Evolutionary conservation across 1,140 invertebrate species (phyloP), one percentile per base, ranked within the genome.

Genomic region (Anagrus nilaparvatae): DNA sequence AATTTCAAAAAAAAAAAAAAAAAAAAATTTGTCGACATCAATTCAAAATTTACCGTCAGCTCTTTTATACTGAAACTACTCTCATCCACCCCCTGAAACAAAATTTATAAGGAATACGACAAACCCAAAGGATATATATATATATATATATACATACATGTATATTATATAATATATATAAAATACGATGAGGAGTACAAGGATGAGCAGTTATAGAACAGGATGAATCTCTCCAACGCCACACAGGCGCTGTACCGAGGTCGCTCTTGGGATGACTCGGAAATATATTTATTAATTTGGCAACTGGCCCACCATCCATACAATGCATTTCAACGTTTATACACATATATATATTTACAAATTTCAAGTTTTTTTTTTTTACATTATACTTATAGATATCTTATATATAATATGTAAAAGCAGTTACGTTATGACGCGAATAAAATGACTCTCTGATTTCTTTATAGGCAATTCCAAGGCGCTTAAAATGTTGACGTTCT

Each of bases 211-310:
- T n/a, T n/a, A n/a, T n/a, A n/a, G n/a, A n/a, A n/a, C n/a, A n/a
- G n/a, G n/a, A n/a, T n/a, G n/a, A n/a, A n/a, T n/a, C n/a, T n/a
- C n/a, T n/a, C n/a, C n/a, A n/a, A n/a, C n/a, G n/a, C n/a, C n/a
- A n/a, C n/a, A n/a, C n/a, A n/a, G n/a, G n/a, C n/a, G n/a, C n/a
- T n/a, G n/a, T n/a, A n/a, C n/a, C n/a, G n/a, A n/a, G n/a, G n/a
- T n/a, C n/a, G n/a, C n/a, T n/a, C n/a, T n/a, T n/a, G n/a, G n/a
- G n/a, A n/a, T n/a, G n/a, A n/a, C n/a, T n/a, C n/a, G n/a, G 44
- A 51, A 59, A 65, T 65, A 60, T 66, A 67, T 67, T 68, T 67
- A 66, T 68, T 67, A 67, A 67, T 68, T 68, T 66, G 65, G 63
- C 65, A 65, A 55, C 36, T 50, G 49, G 59, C 60, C 63, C 61